These are phyloP conservation scores for Xiphophorus hellerii DNA, from an alignment of 2,113 vertebrate genomes.

Conservation along the genomic window DNA sequence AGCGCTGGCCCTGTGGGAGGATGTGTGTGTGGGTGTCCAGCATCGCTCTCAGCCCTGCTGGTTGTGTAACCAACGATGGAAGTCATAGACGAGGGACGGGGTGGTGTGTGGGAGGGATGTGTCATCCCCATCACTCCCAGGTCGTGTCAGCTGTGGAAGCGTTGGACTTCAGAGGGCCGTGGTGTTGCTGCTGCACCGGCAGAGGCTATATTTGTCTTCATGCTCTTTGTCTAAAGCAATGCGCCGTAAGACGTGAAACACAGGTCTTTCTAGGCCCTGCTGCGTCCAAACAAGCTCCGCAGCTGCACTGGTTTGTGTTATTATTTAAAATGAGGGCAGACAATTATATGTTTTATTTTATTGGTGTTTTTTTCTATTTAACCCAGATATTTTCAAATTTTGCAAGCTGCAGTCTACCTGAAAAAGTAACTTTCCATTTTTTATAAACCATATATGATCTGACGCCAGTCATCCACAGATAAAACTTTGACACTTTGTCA, in stretches of 20 bases:
- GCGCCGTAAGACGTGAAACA: constrained; percentile 33
- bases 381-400: too few relatives aligned
- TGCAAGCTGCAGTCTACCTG: too few relatives aligned
- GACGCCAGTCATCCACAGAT: too few relatives aligned
- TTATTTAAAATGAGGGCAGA: background rate
- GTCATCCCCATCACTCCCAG: constrained; percentile 79
- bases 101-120: constrained; percentile 78
- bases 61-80: constrained; percentile 80
- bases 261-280: background rate
- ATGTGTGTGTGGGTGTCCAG: constrained; percentile 76
- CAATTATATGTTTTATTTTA: background rate
- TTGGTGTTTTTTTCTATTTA: too few relatives aligned
- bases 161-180: constrained; percentile 75
- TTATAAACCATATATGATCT: too few relatives aligned
- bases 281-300: background rate
- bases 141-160: constrained; percentile 72
- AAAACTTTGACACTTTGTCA: too few relatives aligned
- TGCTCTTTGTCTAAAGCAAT: constrained; percentile 51
- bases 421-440: too few relatives aligned
- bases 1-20: constrained; percentile 72
- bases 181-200: constrained; percentile 57
- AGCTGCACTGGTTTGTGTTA: background rate
- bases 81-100: constrained; percentile 76
- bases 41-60: constrained; percentile 65
- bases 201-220: constrained; percentile 72